phyloP scores from a whole-genome alignment of 2,888 invertebrate genomes.

The Sarcophaga variegata region DNA sequence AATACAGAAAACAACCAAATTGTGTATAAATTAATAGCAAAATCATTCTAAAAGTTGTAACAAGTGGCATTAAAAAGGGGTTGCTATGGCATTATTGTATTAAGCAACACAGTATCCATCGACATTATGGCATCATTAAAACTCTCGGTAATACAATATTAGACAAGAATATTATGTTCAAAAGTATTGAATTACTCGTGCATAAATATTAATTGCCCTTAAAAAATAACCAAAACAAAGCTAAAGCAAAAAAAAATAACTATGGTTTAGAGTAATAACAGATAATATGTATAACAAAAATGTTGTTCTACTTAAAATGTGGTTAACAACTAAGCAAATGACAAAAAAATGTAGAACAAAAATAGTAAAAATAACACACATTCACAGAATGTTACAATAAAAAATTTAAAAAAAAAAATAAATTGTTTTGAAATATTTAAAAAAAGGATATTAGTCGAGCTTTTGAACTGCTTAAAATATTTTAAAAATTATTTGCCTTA shows the following conservation, averaged over 20 bases:
- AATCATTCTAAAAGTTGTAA: constrained; percentile 16
- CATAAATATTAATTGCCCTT: constrained; percentile 65
- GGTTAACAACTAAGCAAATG: too few species aligned
- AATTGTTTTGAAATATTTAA: too few species aligned
- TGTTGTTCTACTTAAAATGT: too few species aligned
- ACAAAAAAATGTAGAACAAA: not conserved
- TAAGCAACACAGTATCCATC: constrained; percentile 34
- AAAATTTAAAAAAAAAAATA: too few species aligned
- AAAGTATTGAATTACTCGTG: constrained; percentile 64
- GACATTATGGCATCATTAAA: constrained; percentile 22
- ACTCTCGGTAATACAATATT: too few species aligned
- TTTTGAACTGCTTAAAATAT: not conserved
- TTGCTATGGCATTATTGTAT: constrained; percentile 54
- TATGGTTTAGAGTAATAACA: not conserved
- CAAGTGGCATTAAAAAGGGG: constrained; percentile 22
- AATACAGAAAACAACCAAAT: not conserved
- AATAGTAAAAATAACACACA: not conserved
- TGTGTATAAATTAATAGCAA: constrained; percentile 31
- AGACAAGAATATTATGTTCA: constrained; percentile 35
- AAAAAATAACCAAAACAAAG: not conserved
- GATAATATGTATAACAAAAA: constrained; percentile 6
- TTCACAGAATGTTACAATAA: constrained; percentile 20
- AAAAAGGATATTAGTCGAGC: constrained; percentile 2
- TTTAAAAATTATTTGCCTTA: not conserved
- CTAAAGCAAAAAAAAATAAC: not conserved